Conservation (phyloP, 2,888 invertebrate species). For the Nomada fucata region DNA sequence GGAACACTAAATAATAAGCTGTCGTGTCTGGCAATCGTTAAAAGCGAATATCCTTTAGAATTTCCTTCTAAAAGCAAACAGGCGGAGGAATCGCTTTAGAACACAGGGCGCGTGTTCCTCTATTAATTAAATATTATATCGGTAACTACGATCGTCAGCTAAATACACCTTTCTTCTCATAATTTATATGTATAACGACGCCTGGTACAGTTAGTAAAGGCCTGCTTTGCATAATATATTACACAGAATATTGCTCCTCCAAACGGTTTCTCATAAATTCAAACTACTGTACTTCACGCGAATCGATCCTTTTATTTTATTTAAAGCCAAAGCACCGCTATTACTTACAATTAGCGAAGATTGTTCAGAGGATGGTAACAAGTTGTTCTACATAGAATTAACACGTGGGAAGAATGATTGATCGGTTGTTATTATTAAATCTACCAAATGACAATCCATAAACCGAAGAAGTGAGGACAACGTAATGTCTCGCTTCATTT, state of each 20-base stretch:
- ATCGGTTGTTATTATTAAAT: no score
- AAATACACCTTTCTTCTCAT: conserved; percentile 7
- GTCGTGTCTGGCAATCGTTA: conserved; percentile 1
- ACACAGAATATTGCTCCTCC: background rate
- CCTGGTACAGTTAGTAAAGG: background rate
- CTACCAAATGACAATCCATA: no score
- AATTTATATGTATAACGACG: conserved; percentile 8
- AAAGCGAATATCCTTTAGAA: background rate
- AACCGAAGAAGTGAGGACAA: no score
- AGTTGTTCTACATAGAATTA: no score
- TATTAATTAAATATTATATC: conserved; percentile 26
- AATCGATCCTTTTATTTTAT: background rate
- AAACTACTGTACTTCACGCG: conserved; percentile 17
- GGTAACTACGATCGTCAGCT: conserved; percentile 11
- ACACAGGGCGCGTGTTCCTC: background rate
- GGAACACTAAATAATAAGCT: background rate
- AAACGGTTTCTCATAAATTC: background rate
- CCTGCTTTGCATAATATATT: conserved; percentile 33
- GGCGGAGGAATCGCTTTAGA: background rate
- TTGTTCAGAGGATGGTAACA: no score
- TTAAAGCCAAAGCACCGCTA: no score
- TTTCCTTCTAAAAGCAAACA: conserved; percentile 17
- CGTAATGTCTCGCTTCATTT: no score
- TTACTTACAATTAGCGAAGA: no score
- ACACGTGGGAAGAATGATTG: no score